Evolutionary conservation across 2,888 invertebrate species (phyloP).

Genomic region (Epinotia nisella): DNA sequence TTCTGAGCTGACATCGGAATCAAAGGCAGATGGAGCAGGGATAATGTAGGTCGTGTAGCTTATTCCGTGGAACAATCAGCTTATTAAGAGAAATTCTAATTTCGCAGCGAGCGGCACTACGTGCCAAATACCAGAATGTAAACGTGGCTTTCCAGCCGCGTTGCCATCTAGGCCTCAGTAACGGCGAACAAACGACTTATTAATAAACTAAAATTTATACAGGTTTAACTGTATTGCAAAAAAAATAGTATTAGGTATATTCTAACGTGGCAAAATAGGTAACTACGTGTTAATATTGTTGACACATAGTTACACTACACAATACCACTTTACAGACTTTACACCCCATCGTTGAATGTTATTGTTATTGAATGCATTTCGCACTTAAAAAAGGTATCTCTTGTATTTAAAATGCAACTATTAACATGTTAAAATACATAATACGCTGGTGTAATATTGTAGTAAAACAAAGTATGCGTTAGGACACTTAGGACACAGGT

Average conservation of each 20-base stretch:
- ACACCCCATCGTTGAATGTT: too few relatives aligned
- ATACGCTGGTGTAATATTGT: too few relatives aligned
- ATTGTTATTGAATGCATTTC: too few relatives aligned
- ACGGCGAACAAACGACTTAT: constrained; percentile 61
- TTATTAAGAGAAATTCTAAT: constrained; percentile 64
- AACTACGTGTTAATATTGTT: not conserved
- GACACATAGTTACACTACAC: too few relatives aligned
- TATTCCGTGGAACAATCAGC: constrained; percentile 58
- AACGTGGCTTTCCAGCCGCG: constrained; percentile 69
- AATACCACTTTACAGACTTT: too few relatives aligned
- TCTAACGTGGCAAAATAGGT: not conserved
- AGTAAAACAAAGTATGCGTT: too few relatives aligned
- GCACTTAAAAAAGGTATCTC: too few relatives aligned
- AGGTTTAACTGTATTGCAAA: constrained; percentile 36
- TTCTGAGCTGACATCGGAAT: constrained; percentile 14
- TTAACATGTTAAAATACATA: too few relatives aligned
- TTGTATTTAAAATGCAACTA: too few relatives aligned
- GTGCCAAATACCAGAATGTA: constrained; percentile 64
- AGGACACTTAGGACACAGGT: too few relatives aligned
- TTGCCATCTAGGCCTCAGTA: constrained; percentile 71
- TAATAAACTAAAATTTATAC: constrained; percentile 52
- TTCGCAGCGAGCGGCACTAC: constrained; percentile 57
- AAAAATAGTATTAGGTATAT: not conserved
- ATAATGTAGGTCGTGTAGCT: constrained; percentile 41
- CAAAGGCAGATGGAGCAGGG: constrained; percentile 33